Conservation (phyloP, 2,888 invertebrate genomes). For the Chaetoderma sp. region DNA sequence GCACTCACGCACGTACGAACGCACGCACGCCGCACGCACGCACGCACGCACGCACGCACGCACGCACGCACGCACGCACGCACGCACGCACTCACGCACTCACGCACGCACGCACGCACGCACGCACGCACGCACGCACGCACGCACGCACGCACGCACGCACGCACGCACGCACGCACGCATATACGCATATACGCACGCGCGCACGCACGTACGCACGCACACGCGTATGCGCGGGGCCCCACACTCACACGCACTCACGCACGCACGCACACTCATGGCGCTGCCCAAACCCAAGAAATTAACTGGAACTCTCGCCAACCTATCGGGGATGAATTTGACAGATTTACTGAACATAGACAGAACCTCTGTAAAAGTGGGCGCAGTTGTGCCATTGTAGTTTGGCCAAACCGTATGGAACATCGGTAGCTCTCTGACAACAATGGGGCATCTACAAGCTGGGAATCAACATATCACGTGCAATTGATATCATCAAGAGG, state of each 20-base stretch:
- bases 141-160: neutral
- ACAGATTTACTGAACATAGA: no score
- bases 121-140: constrained; percentile 3
- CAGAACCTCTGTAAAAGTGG: constrained; percentile 1
- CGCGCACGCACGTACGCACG: constrained; percentile 13
- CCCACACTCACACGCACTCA: neutral
- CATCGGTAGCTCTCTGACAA: no score
- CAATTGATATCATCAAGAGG: no score
- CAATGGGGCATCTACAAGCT: no score
- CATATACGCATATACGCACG: constrained; percentile 8
- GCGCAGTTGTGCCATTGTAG: neutral
- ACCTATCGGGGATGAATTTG: no score
- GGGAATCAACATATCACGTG: no score
- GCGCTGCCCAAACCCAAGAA: neutral
- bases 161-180: constrained; percentile 2
- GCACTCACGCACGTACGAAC: no score
- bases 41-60: constrained; percentile 13
- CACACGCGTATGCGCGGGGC: neutral
- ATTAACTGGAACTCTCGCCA: neutral
- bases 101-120: neutral
- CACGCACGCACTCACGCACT: no score
- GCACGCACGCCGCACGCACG: no score
- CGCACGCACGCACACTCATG: constrained; percentile 12
- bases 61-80: constrained; percentile 5
- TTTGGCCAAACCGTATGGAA: no score